phyloP scores from a whole-genome alignment of 2,113 vertebrate species.

The Plecturocebus donacophilus region DNA sequence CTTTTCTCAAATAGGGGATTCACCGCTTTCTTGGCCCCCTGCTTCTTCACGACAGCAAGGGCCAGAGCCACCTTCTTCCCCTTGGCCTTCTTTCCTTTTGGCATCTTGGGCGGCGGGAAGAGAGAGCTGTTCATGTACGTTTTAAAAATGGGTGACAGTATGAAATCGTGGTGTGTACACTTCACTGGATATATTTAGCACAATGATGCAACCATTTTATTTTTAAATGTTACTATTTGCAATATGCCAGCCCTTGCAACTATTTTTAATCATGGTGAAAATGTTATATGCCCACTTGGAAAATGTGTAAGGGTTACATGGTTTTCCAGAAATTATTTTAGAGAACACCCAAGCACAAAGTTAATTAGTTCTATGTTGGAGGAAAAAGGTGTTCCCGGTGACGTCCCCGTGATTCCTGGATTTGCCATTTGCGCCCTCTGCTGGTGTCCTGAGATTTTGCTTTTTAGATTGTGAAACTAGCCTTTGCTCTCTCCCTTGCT shows the following conservation, averaged over 20 bases:
- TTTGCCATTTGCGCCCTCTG: constrained; percentile 16
- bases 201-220: background rate
- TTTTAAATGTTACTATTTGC: background rate
- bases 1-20: too few relatives aligned
- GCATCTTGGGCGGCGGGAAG: too few relatives aligned
- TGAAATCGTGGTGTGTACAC: background rate
- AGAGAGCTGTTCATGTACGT: background rate
- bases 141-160: background rate
- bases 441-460: background rate
- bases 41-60: too few relatives aligned
- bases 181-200: constrained; percentile 17
- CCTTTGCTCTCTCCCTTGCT: background rate
- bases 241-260: background rate
- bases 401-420: background rate
- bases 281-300: background rate
- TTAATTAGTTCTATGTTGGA: background rate
- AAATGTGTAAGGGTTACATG: background rate
- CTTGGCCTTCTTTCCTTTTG: too few relatives aligned
- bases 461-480: background rate
- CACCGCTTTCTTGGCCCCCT: too few relatives aligned
- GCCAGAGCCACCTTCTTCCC: too few relatives aligned
- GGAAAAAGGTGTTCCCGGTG: background rate
- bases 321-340: background rate
- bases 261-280: background rate
- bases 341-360: background rate